These are phyloP conservation scores for Ceramica pisi DNA, from an alignment of 2,888 invertebrate genomes.

Conservation along the genomic window DNA sequence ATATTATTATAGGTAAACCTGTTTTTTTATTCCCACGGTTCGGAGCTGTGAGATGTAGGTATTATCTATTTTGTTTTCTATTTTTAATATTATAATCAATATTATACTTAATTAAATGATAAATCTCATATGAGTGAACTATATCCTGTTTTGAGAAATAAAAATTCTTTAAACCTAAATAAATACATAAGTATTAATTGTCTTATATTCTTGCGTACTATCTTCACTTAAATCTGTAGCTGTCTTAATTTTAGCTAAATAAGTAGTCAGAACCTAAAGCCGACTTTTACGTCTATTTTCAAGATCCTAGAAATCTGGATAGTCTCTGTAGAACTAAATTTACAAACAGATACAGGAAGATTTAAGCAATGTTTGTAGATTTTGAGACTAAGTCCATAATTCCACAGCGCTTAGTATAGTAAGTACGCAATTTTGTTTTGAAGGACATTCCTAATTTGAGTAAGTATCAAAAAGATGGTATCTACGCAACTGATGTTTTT, in stretches of 20 bases:
- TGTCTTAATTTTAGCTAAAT: neutral
- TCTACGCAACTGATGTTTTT: too few species aligned
- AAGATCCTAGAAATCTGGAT: neutral
- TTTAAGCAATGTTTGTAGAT: too few species aligned
- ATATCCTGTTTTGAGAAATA: too few species aligned
- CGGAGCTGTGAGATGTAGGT: neutral
- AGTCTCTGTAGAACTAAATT: neutral
- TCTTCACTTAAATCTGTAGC: neutral
- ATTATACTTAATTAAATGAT: too few species aligned
- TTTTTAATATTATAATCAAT: neutral
- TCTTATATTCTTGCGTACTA: neutral
- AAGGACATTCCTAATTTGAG: too few species aligned
- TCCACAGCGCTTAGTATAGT: too few species aligned
- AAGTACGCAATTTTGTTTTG: too few species aligned
- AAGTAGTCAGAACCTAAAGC: neutral
- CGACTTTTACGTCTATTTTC: neutral
- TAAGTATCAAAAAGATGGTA: too few species aligned
- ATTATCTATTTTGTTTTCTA: neutral
- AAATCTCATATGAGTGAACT: too few species aligned
- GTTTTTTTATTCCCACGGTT: conserved; percentile 42
- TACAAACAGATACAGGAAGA: neutral
- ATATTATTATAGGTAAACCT: conserved; percentile 1
- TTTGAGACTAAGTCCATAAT: too few species aligned
- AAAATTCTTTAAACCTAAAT: too few species aligned
- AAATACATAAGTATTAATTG: neutral